These are phyloP conservation scores for Spea multiplicata DNA, from an alignment of 2,113 vertebrate species.

Conservation along the genomic window DNA sequence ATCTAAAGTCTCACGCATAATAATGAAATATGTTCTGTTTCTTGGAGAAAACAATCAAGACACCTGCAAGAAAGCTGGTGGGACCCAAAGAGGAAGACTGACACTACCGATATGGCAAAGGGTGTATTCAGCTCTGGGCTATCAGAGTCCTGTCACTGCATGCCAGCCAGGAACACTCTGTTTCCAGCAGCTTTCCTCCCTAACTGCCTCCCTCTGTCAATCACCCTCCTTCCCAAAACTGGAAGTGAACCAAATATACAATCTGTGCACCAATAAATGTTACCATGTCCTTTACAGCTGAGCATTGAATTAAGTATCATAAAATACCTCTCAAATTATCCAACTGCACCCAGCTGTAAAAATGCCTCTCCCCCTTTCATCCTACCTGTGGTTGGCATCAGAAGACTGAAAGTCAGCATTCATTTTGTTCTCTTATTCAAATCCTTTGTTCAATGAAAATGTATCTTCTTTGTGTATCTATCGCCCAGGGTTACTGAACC, in stretches of 20 bases:
- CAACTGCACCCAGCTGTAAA: not conserved
- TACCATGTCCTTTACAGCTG: not conserved
- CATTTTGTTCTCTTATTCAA: not conserved
- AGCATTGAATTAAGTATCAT: not conserved
- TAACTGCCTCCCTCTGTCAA: not conserved
- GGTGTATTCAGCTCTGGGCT: constrained; percentile 33
- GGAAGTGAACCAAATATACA: not conserved
- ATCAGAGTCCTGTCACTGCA: constrained; percentile 33
- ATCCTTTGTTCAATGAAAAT: no score
- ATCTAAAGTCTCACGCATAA: constrained; percentile 19
- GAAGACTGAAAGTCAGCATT: not conserved
- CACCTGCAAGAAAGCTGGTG: constrained; percentile 31
- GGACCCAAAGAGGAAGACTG: constrained; percentile 12
- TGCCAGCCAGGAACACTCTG: constrained; percentile 30
- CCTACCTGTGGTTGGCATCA: not conserved
- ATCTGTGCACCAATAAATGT: not conserved
- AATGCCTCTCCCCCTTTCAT: not conserved
- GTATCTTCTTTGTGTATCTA: no score
- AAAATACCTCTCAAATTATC: not conserved
- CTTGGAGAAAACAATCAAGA: constrained; percentile 28
- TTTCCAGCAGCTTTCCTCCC: constrained; percentile 9
- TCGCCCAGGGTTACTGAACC: no score
- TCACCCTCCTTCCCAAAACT: not conserved
- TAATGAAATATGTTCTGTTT: not conserved
- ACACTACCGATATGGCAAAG: constrained; percentile 30